Evolutionary conservation across 2,113 vertebrate genomes (phyloP).

Genomic region (Laticauda laticaudata): DNA sequence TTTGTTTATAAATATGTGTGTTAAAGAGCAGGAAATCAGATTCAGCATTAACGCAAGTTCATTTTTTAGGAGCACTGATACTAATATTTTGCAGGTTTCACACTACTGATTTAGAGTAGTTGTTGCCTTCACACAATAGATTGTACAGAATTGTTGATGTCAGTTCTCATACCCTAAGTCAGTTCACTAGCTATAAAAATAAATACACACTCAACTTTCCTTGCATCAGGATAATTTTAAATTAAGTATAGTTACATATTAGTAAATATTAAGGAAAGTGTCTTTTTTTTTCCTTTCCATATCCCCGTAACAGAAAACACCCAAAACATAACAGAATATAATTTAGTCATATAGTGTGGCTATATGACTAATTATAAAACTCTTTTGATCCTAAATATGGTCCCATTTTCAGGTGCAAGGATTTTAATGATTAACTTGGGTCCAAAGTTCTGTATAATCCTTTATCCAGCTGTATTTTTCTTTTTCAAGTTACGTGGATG

Average conservation of each 20-base stretch:
- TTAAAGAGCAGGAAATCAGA: background rate
- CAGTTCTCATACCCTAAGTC: background rate
- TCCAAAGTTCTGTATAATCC: background rate
- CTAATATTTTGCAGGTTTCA: background rate
- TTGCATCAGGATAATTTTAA: background rate
- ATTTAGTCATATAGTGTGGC: background rate
- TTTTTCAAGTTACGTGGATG: background rate
- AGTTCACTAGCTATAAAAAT: background rate
- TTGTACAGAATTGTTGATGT: background rate
- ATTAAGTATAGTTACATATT: background rate
- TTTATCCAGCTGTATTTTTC: background rate
- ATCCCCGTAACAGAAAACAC: background rate
- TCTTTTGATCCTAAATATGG: background rate
- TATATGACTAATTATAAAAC: background rate
- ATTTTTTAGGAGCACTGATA: background rate
- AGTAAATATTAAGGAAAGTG: background rate
- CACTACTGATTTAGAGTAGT: background rate
- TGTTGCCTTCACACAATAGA: background rate
- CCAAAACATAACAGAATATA: background rate
- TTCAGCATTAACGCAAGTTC: background rate
- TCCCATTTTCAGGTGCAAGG: background rate
- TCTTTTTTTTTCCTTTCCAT: background rate
- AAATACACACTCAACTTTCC: background rate
- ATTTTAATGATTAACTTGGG: background rate
- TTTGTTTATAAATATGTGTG: background rate